Conservation (phyloP, 2,888 invertebrate species). For the Octonoba sinensis region DNA sequence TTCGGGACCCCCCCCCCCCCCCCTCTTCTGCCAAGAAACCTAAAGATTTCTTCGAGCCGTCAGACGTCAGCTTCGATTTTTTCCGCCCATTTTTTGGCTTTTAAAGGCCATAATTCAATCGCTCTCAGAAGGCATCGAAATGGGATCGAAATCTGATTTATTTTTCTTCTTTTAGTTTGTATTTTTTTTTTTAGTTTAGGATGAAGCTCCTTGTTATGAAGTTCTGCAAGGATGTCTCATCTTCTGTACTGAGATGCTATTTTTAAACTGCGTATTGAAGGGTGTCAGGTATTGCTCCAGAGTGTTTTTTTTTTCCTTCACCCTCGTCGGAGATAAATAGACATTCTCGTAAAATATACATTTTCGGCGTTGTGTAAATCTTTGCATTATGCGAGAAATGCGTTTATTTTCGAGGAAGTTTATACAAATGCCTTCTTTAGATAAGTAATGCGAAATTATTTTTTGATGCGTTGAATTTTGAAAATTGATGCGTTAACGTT, state of each 20-base stretch:
- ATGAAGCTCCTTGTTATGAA: background rate
- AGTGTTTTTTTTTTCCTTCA: too few species aligned
- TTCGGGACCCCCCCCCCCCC: background rate
- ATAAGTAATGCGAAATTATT: too few species aligned
- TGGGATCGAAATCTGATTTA: conserved; percentile 29
- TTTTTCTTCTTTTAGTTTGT: conserved; percentile 15
- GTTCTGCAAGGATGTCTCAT: conserved; percentile 1
- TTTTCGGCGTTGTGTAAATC: too few species aligned
- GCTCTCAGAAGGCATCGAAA: conserved; percentile 41
- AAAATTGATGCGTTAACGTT: too few species aligned
- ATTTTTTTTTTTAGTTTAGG: conserved; percentile 1
- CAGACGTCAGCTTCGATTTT: conserved; percentile 30
- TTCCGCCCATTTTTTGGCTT: conserved; percentile 20
- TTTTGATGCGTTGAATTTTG: too few species aligned
- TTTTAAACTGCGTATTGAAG: too few species aligned
- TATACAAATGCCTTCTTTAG: too few species aligned
- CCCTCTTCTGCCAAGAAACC: background rate
- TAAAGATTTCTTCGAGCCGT: conserved; percentile 7
- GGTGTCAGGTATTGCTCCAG: too few species aligned
- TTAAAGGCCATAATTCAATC: conserved; percentile 56
- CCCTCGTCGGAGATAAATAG: too few species aligned
- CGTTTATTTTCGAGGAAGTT: too few species aligned
- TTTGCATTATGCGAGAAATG: too few species aligned
- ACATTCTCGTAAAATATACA: too few species aligned
- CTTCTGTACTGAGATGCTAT: background rate